Evolutionary conservation across 2,113 vertebrate species (phyloP), one percentile per base, ranked within the genome.

Genomic region (Mesocricetus auratus): DNA sequence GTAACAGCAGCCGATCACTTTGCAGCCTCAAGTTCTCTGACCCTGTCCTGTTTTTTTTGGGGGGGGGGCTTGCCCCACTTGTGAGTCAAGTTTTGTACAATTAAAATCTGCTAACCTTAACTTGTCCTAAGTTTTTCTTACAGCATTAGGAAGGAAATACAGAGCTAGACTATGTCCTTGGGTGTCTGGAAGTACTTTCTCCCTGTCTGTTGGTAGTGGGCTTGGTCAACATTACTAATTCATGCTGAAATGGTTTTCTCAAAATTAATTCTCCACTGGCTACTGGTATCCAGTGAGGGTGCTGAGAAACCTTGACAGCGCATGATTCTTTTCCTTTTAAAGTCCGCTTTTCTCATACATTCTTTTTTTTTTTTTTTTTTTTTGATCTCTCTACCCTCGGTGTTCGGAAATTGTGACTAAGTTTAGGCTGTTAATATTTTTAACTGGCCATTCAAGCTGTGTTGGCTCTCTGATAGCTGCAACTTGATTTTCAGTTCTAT

Each of bases 351-450:
- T 78, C 58, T 60, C 64, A 73, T 64, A 3, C 24, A 9, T 50
- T 69, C n/a, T 33, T 13, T 13, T n/a, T n/a, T n/a, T n/a, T 36
- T 69, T 11, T 92, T n/a, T n/a, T n/a, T n/a, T n/a, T n/a, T 36
- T 69, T 11, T 92, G 58, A 42, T 39, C 74, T 77, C 69, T 88
- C 75, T 47, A 81, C 66, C 0, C 39, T 92, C 74, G 50, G 87
- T 64, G 62, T 94, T 92, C 81, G 71, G 39, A 87, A 94, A 78
- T 88, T 42, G 3, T 86, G 7, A 75, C 62, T 75, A 79, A 73
- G 22, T 85, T 33, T 77, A 36, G 11, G 1, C 13, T 91, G 39
- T 39, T 60, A 66, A 47, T 64, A 3, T 75, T 94, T 90, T 82
- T 75, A 5, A 4, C 5, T 58, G 56, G 2, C 16, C 42, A 64